phyloP scores from a whole-genome alignment of 2,113 vertebrate genomes.

The Corythornis vintsioides region DNA sequence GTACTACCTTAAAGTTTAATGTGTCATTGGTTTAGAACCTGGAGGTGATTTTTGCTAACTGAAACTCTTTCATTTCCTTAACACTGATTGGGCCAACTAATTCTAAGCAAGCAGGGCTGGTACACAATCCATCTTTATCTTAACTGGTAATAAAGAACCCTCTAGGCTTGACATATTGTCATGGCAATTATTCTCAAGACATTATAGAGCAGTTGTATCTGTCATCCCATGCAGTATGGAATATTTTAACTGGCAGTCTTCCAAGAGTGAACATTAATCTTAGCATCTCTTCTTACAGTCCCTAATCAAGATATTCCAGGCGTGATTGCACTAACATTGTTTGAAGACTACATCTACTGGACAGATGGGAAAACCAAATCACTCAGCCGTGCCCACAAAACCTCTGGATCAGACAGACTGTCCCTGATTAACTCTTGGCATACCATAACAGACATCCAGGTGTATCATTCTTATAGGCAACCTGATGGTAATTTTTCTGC shows the following conservation, averaged over 20 bases:
- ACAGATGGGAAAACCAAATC: conserved; percentile 98
- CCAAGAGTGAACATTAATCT: conserved; percentile 71
- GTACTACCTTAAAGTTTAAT: not conserved
- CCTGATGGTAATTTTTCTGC: conserved; percentile 89
- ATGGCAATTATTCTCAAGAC: conserved; percentile 63
- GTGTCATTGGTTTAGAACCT: not conserved
- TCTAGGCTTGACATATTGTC: conserved; percentile 53
- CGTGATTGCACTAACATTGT: conserved; percentile 94
- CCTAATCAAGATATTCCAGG: conserved; percentile 92
- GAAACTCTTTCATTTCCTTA: conserved; percentile 35
- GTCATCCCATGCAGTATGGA: conserved; percentile 59
- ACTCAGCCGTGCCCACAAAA: conserved; percentile 94
- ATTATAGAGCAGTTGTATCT: conserved; percentile 58
- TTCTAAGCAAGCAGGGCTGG: not conserved
- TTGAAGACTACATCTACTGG: conserved; percentile 99
- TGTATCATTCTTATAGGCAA: conserved; percentile 96
- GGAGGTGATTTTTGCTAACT: conserved; percentile 1
- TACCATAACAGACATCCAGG: conserved; percentile 94
- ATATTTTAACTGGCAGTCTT: conserved; percentile 72
- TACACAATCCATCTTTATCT: conserved; percentile 26
- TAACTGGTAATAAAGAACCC: conserved; percentile 58
- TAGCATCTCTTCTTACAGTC: conserved; percentile 81
- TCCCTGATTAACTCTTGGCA: conserved; percentile 97
- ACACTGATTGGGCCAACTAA: not conserved
- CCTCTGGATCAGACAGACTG: conserved; percentile 86